Evolutionary conservation across 2,797 vertebrate species (phyloP).

Genomic region (Fistularia tabacaria): DNA sequence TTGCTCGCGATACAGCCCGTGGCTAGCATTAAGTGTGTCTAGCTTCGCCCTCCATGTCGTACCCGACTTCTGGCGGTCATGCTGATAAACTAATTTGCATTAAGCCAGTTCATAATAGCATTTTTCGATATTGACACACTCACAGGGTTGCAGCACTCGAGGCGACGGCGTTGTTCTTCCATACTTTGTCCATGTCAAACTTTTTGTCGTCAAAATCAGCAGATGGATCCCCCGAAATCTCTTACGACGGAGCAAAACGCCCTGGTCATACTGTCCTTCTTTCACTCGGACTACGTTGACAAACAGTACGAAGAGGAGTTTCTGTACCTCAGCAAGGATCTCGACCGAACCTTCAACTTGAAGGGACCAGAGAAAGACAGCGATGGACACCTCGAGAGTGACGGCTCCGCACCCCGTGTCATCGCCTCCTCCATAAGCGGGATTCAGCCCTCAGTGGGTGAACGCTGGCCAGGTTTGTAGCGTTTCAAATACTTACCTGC

Average conservation of each 20-base stretch:
- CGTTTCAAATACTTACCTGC: too few relatives aligned
- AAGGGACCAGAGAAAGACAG: neutral
- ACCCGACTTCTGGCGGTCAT: too few relatives aligned
- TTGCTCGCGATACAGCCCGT: too few relatives aligned
- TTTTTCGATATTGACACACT: too few relatives aligned
- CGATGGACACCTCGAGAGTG: constrained; percentile 56
- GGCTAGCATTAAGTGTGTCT: too few relatives aligned
- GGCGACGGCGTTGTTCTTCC: too few relatives aligned
- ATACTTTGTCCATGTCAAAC: too few relatives aligned
- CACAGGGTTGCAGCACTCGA: too few relatives aligned
- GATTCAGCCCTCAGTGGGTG: constrained; percentile 31
- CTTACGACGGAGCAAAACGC: neutral
- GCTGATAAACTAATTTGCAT: too few relatives aligned
- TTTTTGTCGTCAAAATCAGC: neutral
- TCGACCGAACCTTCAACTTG: constrained; percentile 14
- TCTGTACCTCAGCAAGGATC: constrained; percentile 10
- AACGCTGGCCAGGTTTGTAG: constrained; percentile 33
- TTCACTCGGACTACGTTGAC: constrained; percentile 38
- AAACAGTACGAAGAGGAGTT: constrained; percentile 31
- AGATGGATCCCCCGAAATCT: constrained; percentile 43
- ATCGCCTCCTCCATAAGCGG: neutral
- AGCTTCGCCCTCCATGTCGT: too few relatives aligned
- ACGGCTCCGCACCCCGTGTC: constrained; percentile 44
- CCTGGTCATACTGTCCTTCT: constrained; percentile 62
- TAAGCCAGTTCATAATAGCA: too few relatives aligned